A percentile compares a stretch with the other conserved stretches of the same genome.
phyloP scores from a whole-genome alignment of 1,140 invertebrate species.

The Drosophila albomicans region DNA sequence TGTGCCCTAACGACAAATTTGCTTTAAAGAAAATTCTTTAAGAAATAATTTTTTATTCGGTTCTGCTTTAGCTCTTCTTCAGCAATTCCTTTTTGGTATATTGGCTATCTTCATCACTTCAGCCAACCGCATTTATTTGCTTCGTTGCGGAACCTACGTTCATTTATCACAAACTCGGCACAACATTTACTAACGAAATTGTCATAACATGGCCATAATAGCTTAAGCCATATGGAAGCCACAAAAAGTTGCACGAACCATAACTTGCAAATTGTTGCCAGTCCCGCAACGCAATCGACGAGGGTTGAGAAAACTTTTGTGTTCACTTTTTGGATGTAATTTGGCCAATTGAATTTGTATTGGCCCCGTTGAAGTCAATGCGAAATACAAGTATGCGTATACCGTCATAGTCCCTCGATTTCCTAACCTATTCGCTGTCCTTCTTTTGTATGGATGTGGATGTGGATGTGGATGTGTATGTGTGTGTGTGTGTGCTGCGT shows the following conservation, averaged over 20 bases:
- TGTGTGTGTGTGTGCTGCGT: constrained; percentile 43
- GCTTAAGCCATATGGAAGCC: constrained; percentile 34
- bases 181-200: constrained; percentile 56
- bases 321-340: constrained; percentile 49
- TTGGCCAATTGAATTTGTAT: constrained; percentile 71
- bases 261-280: constrained; percentile 45
- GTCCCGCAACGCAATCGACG: constrained; percentile 11
- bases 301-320: constrained; percentile 43
- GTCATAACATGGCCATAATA: constrained; percentile 37
- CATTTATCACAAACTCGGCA: constrained; percentile 11
- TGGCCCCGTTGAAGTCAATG: constrained; percentile 47
- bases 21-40: too few species aligned
- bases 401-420: not conserved
- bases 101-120: too few species aligned
- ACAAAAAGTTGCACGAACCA: constrained; percentile 44
- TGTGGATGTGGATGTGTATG: constrained; percentile 42
- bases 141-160: not conserved
- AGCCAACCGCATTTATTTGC: not conserved
- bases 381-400: not conserved
- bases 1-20: too few species aligned
- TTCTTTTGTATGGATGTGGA: constrained; percentile 37
- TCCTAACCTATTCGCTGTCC: constrained; percentile 3
- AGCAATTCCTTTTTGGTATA: too few species aligned
- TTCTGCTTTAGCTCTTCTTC: too few species aligned
- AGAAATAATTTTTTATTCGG: too few species aligned